phyloP scores from a whole-genome alignment of 2,113 vertebrate species.

The Anolis sagrei region DNA sequence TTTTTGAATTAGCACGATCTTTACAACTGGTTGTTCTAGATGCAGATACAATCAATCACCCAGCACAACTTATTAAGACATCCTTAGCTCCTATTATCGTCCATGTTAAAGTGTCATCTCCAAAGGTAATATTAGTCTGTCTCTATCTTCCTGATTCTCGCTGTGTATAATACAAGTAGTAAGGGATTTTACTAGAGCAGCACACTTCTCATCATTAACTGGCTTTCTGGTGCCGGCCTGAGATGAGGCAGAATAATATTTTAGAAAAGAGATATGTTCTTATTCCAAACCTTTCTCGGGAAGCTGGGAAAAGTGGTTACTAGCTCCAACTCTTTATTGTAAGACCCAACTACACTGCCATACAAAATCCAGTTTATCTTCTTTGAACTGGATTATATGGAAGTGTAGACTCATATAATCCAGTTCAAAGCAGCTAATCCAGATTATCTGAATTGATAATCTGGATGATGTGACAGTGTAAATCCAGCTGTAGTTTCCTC shows the following conservation, averaged over 20 bases:
- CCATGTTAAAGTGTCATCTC: slow-evolving; percentile 98
- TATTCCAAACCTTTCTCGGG: neutral
- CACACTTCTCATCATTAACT: neutral
- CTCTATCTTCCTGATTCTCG: neutral
- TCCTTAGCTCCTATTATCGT: slow-evolving; percentile 97
- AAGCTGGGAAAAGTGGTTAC: neutral
- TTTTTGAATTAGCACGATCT: slow-evolving; percentile 96
- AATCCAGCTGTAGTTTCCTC: neutral
- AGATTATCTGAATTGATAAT: no score
- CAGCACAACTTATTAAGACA: slow-evolving; percentile 96
- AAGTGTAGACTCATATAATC: no score
- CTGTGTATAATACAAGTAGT: rapidly evolving
- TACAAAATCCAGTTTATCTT: no score
- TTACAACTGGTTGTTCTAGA: slow-evolving; percentile 96
- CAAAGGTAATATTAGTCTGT: slow-evolving; percentile 84
- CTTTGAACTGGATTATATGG: no score
- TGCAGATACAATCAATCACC: slow-evolving; percentile 98
- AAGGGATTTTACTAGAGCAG: neutral
- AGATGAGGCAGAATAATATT: neutral
- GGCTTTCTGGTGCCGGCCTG: neutral
- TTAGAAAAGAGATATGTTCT: neutral
- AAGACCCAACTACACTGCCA: no score
- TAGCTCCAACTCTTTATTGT: neutral
- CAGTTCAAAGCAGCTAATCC: no score
- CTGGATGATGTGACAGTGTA: no score